These are phyloP conservation scores for Brienomyrus longianalis DNA, from an alignment of 2,113 vertebrate genomes.

Conservation along the genomic window DNA sequence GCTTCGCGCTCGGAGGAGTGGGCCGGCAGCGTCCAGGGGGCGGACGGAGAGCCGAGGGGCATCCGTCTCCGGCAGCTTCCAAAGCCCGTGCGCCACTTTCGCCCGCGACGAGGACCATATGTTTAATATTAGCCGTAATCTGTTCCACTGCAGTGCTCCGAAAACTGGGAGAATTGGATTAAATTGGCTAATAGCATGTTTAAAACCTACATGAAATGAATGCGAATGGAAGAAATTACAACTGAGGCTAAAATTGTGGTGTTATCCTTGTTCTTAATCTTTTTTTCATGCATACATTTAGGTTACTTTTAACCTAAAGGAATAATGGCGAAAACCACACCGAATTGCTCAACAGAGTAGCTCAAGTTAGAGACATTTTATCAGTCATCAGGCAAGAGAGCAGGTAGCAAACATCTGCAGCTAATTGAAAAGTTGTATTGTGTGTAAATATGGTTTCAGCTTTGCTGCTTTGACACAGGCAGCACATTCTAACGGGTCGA, in stretches of 20 bases:
- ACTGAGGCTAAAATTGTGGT: conserved; percentile 41
- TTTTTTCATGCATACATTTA: conserved; percentile 58
- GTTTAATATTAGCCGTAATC: conserved; percentile 75
- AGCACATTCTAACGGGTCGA: not conserved
- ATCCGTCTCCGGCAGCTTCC: conserved; percentile 54
- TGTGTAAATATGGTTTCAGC: not conserved
- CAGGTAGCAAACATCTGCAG: conserved; percentile 18
- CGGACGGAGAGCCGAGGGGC: conserved; percentile 40
- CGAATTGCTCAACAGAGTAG: conserved; percentile 55
- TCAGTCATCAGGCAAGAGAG: conserved; percentile 40
- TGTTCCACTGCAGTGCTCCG: conserved; percentile 67
- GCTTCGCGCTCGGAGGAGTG: conserved; percentile 54
- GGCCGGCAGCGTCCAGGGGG: conserved; percentile 49
- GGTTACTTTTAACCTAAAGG: conserved; percentile 58
- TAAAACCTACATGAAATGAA: conserved; percentile 71
- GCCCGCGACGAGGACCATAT: conserved; percentile 60
- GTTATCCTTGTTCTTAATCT: conserved; percentile 42
- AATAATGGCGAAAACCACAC: conserved; percentile 53
- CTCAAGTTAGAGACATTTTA: conserved; percentile 54
- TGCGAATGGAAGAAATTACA: conserved; percentile 68
- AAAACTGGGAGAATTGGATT: conserved; percentile 72
- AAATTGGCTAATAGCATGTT: conserved; percentile 77
- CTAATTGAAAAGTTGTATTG: not conserved
- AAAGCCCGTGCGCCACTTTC: conserved; percentile 44
- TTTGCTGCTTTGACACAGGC: not conserved